Base-by-base conservation (phyloP, 2,888 invertebrate genomes). In the Drosophila algonquin region DNA sequence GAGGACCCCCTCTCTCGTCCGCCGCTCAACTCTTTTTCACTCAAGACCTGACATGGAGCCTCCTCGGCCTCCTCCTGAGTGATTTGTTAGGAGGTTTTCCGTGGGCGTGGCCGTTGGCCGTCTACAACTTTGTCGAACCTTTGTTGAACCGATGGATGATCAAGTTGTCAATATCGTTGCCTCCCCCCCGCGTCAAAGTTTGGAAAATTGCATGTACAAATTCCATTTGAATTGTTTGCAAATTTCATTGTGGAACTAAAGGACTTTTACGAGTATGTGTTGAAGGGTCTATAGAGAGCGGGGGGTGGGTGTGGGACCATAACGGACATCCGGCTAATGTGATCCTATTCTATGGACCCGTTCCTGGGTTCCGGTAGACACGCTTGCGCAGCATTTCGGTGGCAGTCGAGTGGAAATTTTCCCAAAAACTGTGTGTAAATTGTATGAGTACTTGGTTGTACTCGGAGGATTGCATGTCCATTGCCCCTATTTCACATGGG, bases 401-500 rank as follows among this genome's bases (percentile, higher is more conserved):
- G 75, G 75, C 77, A 76, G 79, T 89, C 72, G 87, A 89, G 75
- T 73, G 86, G 56, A 63, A 73, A 47, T 57, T 16, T 56, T 73
- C 40, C 58, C 35, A 58, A 71, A 24, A 24, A 6, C 24, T 24
- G 24, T 83, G 64, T 67, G 56, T 14, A 61, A 61, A 61, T 32
- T 9, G 32, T 9, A 14, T 18, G 14, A n/a, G 46, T 24, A 16
- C 18, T 40, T 54, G 55, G 32, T 4, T 12, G 35, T 24, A 16
- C 18, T 40, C 51, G 53, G 10, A 35, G 35, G 35, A 12, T 79
- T 81, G 89, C 84, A 76, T 85, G 84, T 79, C 72, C 76, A 74
- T 61, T 75, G 89, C 85, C 88, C 89, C 88, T 89, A 87, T 89
- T 85, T 87, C 83, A 87, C 83, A 83, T 86, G 87, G 87, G 79